These are phyloP conservation scores for Drosophila setosimentum DNA, from an alignment of 2,888 invertebrate genomes.

Conservation along the genomic window DNA sequence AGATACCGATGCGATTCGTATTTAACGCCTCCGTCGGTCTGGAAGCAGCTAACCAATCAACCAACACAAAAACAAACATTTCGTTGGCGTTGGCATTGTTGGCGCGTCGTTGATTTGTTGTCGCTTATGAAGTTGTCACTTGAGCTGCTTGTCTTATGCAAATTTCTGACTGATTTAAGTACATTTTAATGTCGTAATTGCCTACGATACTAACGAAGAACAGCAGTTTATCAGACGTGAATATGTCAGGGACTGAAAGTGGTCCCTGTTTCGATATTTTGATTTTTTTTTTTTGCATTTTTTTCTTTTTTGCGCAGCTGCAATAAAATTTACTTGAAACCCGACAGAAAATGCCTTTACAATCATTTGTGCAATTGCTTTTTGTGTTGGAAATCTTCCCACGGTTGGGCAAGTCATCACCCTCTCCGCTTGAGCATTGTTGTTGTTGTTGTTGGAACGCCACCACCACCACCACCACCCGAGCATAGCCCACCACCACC, in stretches of 20 bases:
- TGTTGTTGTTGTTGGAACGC: constrained; percentile 48
- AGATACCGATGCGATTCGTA: constrained; percentile 26
- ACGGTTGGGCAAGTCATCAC: constrained; percentile 80
- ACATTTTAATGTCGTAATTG: constrained; percentile 70
- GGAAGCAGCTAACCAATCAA: constrained; percentile 52
- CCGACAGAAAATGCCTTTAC: constrained; percentile 57
- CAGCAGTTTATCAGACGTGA: constrained; percentile 28
- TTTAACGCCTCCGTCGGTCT: constrained; percentile 50
- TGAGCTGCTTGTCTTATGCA: constrained; percentile 63
- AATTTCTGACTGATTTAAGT: constrained; percentile 61
- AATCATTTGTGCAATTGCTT: constrained; percentile 42
- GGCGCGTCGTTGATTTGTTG: constrained; percentile 74
- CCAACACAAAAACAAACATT: constrained; percentile 50
- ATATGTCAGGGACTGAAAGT: constrained; percentile 34
- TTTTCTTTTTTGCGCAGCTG: constrained; percentile 69
- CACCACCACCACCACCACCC: constrained; percentile 69
- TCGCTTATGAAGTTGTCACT: constrained; percentile 76
- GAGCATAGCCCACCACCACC: constrained; percentile 72
- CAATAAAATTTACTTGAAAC: constrained; percentile 58
- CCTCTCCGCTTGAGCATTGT: constrained; percentile 63
- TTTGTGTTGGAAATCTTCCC: constrained; percentile 80
- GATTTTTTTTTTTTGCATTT: not conserved
- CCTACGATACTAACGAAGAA: constrained; percentile 58
- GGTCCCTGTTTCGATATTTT: not conserved
- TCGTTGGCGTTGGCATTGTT: constrained; percentile 55